A percentile compares a stretch with the other conserved stretches of the same genome.
phyloP scores from a whole-genome alignment of 2,113 vertebrate genomes.

The Aldabrachelys gigantea region DNA sequence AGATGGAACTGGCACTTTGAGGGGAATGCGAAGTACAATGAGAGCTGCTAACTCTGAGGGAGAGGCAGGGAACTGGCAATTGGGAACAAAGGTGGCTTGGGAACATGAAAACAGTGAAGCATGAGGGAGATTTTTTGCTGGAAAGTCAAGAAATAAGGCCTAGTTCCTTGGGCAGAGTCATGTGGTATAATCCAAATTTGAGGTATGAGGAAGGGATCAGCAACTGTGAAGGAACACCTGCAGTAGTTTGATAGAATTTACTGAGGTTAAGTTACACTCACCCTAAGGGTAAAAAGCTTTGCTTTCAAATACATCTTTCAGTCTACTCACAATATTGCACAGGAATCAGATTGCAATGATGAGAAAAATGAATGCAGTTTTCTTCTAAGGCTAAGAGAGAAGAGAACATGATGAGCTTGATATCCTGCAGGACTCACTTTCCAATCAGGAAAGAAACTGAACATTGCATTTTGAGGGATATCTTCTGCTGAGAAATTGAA shows the following conservation, averaged over 20 bases:
- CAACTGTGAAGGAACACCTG: neutral
- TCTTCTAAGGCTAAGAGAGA: neutral
- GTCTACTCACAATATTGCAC: neutral
- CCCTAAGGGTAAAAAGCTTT: neutral
- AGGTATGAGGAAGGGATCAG: neutral
- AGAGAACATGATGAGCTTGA: slow-evolving; percentile 29
- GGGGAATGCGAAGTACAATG: neutral
- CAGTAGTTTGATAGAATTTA: neutral
- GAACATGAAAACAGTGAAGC: accelerated
- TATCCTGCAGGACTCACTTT: slow-evolving; percentile 43
- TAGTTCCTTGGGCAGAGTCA: neutral
- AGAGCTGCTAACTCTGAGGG: neutral
- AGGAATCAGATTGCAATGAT: neutral
- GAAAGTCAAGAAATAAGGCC: neutral
- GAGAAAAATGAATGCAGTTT: neutral
- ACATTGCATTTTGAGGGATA: slow-evolving; percentile 22
- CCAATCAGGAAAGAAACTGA: slow-evolving; percentile 32
- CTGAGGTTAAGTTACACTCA: neutral
- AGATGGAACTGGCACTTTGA: accelerated
- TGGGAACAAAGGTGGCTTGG: neutral
- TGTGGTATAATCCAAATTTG: neutral
- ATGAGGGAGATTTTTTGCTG: neutral
- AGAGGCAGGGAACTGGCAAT: neutral
- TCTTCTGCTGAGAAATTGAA: slow-evolving; percentile 48
- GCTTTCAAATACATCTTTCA: slow-evolving; percentile 26